Base-by-base conservation (phyloP, 2,888 invertebrate genomes). In the Listrodromus nycthemerus region DNA sequence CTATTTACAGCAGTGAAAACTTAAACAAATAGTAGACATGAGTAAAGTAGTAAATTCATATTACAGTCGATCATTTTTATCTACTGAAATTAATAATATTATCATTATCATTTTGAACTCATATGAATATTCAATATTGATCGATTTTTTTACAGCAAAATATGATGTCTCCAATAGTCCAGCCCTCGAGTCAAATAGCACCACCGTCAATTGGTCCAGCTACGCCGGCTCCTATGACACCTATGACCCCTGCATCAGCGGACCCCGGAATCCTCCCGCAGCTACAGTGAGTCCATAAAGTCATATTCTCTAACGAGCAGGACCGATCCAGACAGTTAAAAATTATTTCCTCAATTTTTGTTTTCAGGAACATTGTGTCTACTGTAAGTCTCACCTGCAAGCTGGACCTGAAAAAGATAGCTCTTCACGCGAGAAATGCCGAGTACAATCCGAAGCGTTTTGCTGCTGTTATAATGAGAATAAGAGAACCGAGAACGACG, bases 391-490 rank as follows among this genome's bases (percentile, higher is more conserved):
- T 99, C 74, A 97, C 97, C 90, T 99, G 99, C 93, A 98, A 98
- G 94, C 94, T 99, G 87, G 99, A 99, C 92, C 94, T 99, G 84
- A 99, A 99, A 92, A 98, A 98, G 94, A 99, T 99, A 89, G 99
- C 99, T 0, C 94, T 99, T 2, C 99, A 99, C 93, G 99, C 99
- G 0, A 96, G 99, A 93, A 99, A 99, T 94, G 99, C 99, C 1
- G 99, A 99, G 94, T 99, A 99, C 92, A 99, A 99, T 94, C 99
- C 99, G 8, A 99, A 99, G 94, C 97, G 99, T 91, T 99, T 99
- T 95, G 99, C 99, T 71, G 99, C 99, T 52, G 99, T 99, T 3
- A 99, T 99, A 78, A 99, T 99, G 99, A 94, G 96, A 90, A 96
- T 96, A 88, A 95, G 99, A 91, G 92, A 97, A 96, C 94, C 95